phyloP scores from a whole-genome alignment of 2,797 vertebrate genomes.

The Lemur catta region DNA sequence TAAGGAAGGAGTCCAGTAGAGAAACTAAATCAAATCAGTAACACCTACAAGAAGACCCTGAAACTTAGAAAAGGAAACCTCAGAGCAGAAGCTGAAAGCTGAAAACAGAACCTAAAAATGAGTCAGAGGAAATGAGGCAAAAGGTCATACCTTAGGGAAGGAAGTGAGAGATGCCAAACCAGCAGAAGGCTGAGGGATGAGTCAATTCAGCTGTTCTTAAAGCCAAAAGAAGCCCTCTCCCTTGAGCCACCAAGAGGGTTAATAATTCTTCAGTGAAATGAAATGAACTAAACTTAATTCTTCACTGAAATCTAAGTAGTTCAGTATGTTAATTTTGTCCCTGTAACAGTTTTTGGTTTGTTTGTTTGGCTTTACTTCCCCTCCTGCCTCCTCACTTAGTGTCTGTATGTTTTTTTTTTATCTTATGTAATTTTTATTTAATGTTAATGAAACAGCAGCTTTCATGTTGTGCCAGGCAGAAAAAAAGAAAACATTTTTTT shows the following conservation, averaged over 20 bases:
- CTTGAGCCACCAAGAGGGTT: not conserved
- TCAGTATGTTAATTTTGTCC: not conserved
- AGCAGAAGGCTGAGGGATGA: constrained; percentile 60
- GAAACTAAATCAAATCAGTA: not conserved
- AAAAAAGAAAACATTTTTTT: not conserved
- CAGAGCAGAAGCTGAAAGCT: constrained; percentile 18
- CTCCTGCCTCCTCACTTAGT: not conserved
- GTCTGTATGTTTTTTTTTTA: not conserved
- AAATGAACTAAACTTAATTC: not conserved
- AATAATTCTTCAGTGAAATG: not conserved
- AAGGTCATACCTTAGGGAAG: constrained; percentile 62
- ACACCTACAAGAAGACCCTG: not conserved
- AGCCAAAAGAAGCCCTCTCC: not conserved
- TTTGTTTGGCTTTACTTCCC: not conserved
- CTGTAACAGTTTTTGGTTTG: not conserved
- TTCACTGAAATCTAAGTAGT: not conserved
- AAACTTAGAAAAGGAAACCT: not conserved
- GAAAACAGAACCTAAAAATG: constrained; percentile 56
- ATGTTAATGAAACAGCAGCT: not conserved
- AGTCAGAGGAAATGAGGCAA: constrained; percentile 66
- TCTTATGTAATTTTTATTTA: not conserved
- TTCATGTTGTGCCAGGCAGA: not conserved
- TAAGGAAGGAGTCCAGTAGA: not conserved
- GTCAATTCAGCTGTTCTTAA: not conserved
- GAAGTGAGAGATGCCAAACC: constrained; percentile 56